Evolutionary conservation across 2,888 invertebrate species (phyloP), one percentile per base, ranked within the genome.

Genomic region (Labia minor): DNA sequence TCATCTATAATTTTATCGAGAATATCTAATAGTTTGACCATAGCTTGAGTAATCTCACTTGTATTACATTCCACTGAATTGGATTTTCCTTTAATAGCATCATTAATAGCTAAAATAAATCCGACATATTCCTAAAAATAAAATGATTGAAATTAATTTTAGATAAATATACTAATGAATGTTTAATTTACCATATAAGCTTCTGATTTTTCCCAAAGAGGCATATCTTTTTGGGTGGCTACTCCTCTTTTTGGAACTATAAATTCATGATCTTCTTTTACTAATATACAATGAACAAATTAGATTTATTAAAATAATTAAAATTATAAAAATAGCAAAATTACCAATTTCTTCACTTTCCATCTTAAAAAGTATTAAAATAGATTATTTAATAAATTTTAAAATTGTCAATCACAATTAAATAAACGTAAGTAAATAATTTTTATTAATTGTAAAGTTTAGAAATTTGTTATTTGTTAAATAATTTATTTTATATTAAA

Each of bases 21-120:
- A 73, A 81, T 84, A 10, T 88, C 84, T 62, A 98, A 79, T 73
- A 96, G 75, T 0, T 75, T 74, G 11, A 89, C 69, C 11, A 95
- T 74, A 71, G 85, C 86, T 37, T 77, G 75, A 20, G 89, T 78
- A 71, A 81, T 81, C 16, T 81, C 78, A 61, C 90, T 89, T 70
- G 84, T 77, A 67, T 79, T 77, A 72, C 86, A 87, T 21, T 86
- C 81, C 21, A 82, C 81, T 21, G 85, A 83, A 4, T 89, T 79
- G 68, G 89, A 84, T 76, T 89, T 90, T 11, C 89, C 88, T 78
- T 88, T 89, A 11, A 95, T 86, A 8, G 92, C 87, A 73, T 91
- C 87, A 78, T 94, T 95, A 71, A 96, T 82, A 1, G 90, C 88
- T 71, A 89, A 84, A 72, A 96, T 85, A 75, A 95, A 95, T 0